Evolutionary conservation across 2,113 vertebrate species (phyloP).

Genomic region (Chlorodrepanis virens): DNA sequence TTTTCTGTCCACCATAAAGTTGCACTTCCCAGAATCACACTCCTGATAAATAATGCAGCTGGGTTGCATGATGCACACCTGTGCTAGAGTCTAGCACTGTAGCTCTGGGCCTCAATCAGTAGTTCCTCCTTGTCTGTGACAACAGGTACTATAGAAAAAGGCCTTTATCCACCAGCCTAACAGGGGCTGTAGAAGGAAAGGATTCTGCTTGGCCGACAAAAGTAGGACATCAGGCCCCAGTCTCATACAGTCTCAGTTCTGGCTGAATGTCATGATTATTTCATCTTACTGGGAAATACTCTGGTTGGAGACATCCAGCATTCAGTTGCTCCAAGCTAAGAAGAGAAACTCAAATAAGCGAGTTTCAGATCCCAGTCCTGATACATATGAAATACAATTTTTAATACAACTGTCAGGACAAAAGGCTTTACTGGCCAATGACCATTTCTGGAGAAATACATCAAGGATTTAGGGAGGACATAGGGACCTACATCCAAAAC

Average conservation of each 20-base stretch:
- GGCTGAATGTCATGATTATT: conserved; percentile 4
- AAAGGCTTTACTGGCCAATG: neutral
- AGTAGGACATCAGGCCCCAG: neutral
- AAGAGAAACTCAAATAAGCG: neutral
- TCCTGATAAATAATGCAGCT: neutral
- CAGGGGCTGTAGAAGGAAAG: neutral
- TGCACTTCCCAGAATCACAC: neutral
- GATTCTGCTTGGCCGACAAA: neutral
- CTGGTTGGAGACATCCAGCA: neutral
- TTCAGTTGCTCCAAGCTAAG: neutral
- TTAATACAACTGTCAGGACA: neutral
- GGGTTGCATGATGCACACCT: neutral
- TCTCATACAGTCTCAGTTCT: neutral
- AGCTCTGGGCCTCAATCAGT: neutral
- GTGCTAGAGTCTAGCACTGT: neutral
- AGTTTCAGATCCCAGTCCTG: neutral
- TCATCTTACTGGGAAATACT: conserved; percentile 12
- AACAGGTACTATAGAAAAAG: neutral
- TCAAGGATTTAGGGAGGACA: neutral
- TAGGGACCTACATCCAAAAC: neutral
- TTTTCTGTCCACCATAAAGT: neutral
- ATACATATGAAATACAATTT: neutral
- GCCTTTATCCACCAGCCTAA: neutral
- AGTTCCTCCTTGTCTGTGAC: neutral
- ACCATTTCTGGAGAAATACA: neutral